phyloP scores from a whole-genome alignment of 1,140 invertebrate species.

The Aphidius ervi region DNA sequence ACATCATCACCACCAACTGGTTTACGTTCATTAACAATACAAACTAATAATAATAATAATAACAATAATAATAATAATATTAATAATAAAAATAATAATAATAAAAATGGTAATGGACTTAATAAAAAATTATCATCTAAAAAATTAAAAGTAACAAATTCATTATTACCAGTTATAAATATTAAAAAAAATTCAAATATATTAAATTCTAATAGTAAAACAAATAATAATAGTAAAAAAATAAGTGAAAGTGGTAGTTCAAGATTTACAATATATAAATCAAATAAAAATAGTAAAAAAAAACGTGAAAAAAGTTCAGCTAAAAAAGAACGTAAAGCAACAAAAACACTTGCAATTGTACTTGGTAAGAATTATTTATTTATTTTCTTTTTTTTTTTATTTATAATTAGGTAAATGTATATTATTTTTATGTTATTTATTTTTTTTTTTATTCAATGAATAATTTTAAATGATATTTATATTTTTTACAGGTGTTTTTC shows the following conservation, averaged over 20 bases:
- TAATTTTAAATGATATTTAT: background rate
- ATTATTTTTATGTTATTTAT: background rate
- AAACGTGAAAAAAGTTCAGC: slow-evolving; percentile 92
- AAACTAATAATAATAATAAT: slow-evolving; percentile 25
- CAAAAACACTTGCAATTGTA: slow-evolving; percentile 97
- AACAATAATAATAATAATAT: slow-evolving; percentile 39
- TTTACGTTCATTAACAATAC: slow-evolving; percentile 12
- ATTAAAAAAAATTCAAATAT: slow-evolving; percentile 40
- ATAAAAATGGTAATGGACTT: slow-evolving; percentile 43
- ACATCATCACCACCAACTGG: slow-evolving; percentile 43
- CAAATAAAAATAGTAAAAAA: slow-evolving; percentile 90
- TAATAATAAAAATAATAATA: slow-evolving; percentile 28
- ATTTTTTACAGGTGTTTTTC: slow-evolving; percentile 74
- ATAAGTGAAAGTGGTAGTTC: slow-evolving; percentile 62
- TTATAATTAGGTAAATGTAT: background rate
- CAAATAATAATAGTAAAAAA: slow-evolving; percentile 57
- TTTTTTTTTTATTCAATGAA: background rate
- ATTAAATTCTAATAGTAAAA: slow-evolving; percentile 30
- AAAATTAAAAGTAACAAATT: slow-evolving; percentile 43
- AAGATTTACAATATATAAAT: slow-evolving; percentile 89
- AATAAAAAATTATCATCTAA: slow-evolving; percentile 46
- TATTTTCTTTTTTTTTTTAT: slow-evolving; percentile 10
- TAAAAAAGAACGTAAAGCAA: slow-evolving; percentile 96
- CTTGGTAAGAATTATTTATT: slow-evolving; percentile 64
- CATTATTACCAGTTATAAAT: slow-evolving; percentile 42